Evolutionary conservation across 1,140 invertebrate species (phyloP), one percentile per base, ranked within the genome.

Genomic region (Coptotermes formosanus): DNA sequence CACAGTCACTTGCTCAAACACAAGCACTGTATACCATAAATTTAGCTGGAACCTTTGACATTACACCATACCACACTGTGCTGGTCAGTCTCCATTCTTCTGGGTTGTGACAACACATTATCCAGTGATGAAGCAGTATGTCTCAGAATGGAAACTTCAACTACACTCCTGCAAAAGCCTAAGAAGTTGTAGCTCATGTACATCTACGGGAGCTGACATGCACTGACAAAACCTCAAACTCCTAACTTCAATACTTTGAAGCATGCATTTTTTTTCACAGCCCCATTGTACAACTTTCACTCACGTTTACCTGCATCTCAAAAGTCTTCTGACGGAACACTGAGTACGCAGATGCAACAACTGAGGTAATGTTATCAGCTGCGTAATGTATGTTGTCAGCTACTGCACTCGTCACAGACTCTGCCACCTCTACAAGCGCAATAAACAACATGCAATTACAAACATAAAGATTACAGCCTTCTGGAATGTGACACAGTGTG

Each of bases 281-380:
- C 14, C 21, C 52, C 14, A 21, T 21, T 16, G 52, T 55, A 55
- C 19, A 55, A 4, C 4, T 19, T 16, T 55, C 52, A 19, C 52
- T 82, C 69, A 86, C 1, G 52, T 55, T 55, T 88, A 89, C 92
- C 88, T 92, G 92, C 82, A 93, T 91, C 86, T 92, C 91, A n/a
- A 92, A 90, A 9, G 92, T 93, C 85, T 91, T 92, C 87, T 93
- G 92, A 3, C 91, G 89, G 85, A 93, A 89, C 9, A 91, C 91
- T 2, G 92, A 92, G 88, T 91, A 93, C 1, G 92, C 91, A n/a
- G 91, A 92, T 23, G 89, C 90, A 19, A 92, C 91, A 32, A 89
- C 90, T 30, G 89, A 89, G 16, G 89, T 88, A 23, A 91, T 82
- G 88, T 90, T 91, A 83, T 89, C 89, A 82, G 89, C 90, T 52